Evolutionary conservation across 2,113 vertebrate species (phyloP).

Genomic region (Semicossyphus pulcher): DNA sequence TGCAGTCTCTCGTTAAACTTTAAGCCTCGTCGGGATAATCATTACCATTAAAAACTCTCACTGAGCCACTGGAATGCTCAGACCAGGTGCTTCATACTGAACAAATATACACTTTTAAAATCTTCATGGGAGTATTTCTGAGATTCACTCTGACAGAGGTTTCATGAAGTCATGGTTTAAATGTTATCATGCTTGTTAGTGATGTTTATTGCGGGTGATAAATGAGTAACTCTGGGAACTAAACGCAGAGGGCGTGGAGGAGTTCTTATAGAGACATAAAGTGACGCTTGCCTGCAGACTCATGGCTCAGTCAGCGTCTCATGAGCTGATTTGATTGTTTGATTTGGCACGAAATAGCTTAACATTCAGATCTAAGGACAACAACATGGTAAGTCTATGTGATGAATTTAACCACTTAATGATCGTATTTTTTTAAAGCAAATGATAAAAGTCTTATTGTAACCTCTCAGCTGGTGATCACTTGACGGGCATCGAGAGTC

Average conservation of each 20-base stretch:
- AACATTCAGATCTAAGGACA: conserved; percentile 3
- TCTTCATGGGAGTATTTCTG: neutral
- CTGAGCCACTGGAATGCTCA: neutral
- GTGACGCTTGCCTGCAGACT: conserved; percentile 13
- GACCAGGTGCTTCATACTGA: neutral
- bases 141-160: neutral
- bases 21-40: neutral
- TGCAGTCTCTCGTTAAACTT: neutral
- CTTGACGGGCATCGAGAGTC: conserved; percentile 12
- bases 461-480: conserved; percentile 27
- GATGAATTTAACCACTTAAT: neutral
- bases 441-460: neutral
- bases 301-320: neutral
- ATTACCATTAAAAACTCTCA: neutral
- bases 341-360: neutral
- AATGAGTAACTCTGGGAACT: conserved; percentile 80
- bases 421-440: neutral
- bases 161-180: conserved; percentile 32
- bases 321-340: neutral
- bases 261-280: conserved; percentile 45
- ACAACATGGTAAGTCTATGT: conserved; percentile 53
- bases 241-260: conserved; percentile 66
- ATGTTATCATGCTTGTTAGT: conserved; percentile 49
- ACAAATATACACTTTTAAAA: neutral
- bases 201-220: conserved; percentile 69